Conservation (phyloP, 2,888 invertebrate genomes). For the Chymomyza fuscimana region DNA sequence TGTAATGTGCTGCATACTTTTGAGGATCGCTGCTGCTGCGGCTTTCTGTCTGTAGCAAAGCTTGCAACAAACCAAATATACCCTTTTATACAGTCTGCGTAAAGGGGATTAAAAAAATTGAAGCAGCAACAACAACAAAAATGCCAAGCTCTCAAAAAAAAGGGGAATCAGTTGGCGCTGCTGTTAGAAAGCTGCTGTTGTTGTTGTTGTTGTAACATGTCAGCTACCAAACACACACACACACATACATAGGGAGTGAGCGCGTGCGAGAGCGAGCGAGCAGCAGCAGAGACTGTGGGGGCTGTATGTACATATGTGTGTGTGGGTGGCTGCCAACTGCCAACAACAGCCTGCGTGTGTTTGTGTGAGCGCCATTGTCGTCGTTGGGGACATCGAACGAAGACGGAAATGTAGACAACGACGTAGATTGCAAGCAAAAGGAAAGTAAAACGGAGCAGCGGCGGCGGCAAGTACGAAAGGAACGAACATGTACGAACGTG, state of each 20-base stretch:
- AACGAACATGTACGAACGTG: not conserved
- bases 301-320: conserved; percentile 9
- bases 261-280: conserved; percentile 16
- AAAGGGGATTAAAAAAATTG: not conserved
- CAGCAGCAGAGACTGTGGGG: not conserved
- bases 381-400: conserved; percentile 21
- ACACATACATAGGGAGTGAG: not conserved
- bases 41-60: too few species aligned
- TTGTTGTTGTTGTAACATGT: not conserved
- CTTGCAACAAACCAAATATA: too few species aligned
- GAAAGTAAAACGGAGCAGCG: not conserved
- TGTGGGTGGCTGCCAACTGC: not conserved
- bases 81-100: too few species aligned
- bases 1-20: too few species aligned
- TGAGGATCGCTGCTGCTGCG: too few species aligned
- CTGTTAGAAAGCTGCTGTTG: conserved; percentile 3
- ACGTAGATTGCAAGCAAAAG: not conserved
- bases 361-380: conserved; percentile 48
- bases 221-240: conserved; percentile 1
- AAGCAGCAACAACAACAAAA: conserved; percentile 23
- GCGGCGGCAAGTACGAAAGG: too few species aligned
- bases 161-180: conserved; percentile 19
- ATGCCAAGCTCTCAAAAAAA: conserved; percentile 9
- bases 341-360: not conserved
- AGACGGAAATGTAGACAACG: not conserved